These are phyloP conservation scores for Hypotaenidia philippensis DNA, from an alignment of 2,797 vertebrate species.

Conservation along the genomic window DNA sequence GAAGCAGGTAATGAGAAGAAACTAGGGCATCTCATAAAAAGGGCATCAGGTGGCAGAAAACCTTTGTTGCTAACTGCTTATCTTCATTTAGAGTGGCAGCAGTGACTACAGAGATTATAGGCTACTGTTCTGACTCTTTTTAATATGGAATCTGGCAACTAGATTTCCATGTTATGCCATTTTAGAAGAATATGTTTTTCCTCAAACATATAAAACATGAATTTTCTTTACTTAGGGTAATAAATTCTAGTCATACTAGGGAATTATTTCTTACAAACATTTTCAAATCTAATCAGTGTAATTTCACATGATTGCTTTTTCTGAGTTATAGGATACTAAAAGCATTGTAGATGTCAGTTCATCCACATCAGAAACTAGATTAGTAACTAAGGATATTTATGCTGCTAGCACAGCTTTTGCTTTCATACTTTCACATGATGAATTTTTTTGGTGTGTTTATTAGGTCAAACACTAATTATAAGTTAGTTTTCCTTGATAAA, in stretches of 20 bases:
- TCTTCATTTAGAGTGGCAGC: neutral
- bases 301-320: neutral
- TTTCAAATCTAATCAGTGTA: fast-evolving
- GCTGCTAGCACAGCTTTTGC: neutral
- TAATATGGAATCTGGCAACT: neutral
- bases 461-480: neutral
- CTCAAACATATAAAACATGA: neutral
- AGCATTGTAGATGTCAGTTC: neutral
- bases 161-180: neutral
- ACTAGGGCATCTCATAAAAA: neutral
- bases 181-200: neutral
- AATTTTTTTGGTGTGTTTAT: neutral
- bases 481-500: neutral
- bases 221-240: neutral
- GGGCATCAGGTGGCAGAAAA: neutral
- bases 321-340: neutral
- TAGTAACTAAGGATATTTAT: neutral
- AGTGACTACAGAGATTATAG: neutral
- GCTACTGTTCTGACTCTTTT: neutral
- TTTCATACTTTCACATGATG: neutral
- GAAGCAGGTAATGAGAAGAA: neutral
- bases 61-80: neutral
- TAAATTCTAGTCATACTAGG: neutral
- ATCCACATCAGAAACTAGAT: neutral
- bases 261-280: neutral